Evolutionary conservation across 2,888 invertebrate species (phyloP).

Genomic region (Andrena bicolor): DNA sequence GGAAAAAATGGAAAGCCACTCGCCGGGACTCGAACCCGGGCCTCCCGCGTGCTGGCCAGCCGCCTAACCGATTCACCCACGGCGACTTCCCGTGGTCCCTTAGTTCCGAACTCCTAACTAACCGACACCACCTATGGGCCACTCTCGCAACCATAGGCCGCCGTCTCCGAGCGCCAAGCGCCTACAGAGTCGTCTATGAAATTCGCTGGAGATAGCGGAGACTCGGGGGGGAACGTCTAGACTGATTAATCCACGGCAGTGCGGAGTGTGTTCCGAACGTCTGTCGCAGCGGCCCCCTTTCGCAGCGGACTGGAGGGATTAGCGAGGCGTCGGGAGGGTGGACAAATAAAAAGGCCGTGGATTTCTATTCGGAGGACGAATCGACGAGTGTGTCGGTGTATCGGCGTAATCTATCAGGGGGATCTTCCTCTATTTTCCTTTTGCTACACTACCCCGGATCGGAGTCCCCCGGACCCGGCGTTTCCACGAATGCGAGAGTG

Average conservation of each 20-base stretch:
- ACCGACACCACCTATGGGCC: too few relatives aligned
- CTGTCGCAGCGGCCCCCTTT: slow-evolving; percentile 13
- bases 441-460: slow-evolving; percentile 1
- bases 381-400: slow-evolving; percentile 53
- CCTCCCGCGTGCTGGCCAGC: too few relatives aligned
- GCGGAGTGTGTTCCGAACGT: slow-evolving; percentile 25
- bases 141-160: too few relatives aligned
- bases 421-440: slow-evolving; percentile 51
- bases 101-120: too few relatives aligned
- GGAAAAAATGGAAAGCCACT: too few relatives aligned
- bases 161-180: too few relatives aligned
- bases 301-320: slow-evolving; percentile 44
- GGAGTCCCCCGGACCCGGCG: not conserved
- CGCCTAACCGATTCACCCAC: too few relatives aligned
- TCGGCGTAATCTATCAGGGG: slow-evolving; percentile 63
- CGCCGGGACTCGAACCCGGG: too few relatives aligned
- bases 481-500: slow-evolving; percentile 16
- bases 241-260: slow-evolving; percentile 51
- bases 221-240: slow-evolving; percentile 37
- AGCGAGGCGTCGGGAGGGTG: slow-evolving; percentile 48
- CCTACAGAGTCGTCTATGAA: slow-evolving; percentile 15
- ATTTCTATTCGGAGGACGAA: slow-evolving; percentile 57
- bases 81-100: too few relatives aligned
- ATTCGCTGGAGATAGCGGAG: slow-evolving; percentile 2
- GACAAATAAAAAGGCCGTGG: slow-evolving; percentile 44